Conservation (phyloP, 2,113 vertebrate genomes). For the Clarias gariepinus region DNA sequence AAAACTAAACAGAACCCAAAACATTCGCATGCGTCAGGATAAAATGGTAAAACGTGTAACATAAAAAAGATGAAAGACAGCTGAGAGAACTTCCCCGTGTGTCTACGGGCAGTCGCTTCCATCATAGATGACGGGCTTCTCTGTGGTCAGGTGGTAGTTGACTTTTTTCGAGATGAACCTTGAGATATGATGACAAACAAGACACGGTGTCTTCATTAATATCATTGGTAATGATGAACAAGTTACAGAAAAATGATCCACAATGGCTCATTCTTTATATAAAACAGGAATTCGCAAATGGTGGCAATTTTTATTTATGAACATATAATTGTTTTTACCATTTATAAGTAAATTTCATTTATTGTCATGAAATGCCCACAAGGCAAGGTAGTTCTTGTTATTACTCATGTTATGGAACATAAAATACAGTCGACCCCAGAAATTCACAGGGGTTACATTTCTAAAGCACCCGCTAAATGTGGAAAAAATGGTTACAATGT, state of each 20-base stretch:
- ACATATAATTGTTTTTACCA: background rate
- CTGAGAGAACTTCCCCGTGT: background rate
- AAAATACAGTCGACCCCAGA: background rate
- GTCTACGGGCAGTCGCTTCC: conserved; percentile 85
- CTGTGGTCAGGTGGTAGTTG: conserved; percentile 85
- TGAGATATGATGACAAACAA: conserved; percentile 44
- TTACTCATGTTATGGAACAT: no score
- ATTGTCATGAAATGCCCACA: background rate
- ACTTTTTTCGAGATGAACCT: conserved; percentile 96
- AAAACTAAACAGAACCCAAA: conserved; percentile 27
- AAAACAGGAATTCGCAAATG: no score
- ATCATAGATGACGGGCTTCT: conserved; percentile 89
- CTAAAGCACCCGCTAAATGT: no score
- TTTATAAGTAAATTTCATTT: background rate
- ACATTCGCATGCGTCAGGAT: conserved; percentile 18
- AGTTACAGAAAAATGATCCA: background rate
- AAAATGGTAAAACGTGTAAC: background rate
- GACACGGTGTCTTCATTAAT: background rate
- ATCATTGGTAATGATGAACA: no score
- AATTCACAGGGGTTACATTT: no score
- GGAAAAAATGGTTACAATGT: no score
- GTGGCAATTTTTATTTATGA: background rate
- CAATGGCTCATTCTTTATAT: background rate
- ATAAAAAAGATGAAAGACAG: background rate
- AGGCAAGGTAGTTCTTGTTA: background rate